Percentiles rank a stretch among this genome's conserved stretches.
Evolutionary conservation across 2,113 vertebrate species (phyloP).

Genomic region (Pedetes capensis): DNA sequence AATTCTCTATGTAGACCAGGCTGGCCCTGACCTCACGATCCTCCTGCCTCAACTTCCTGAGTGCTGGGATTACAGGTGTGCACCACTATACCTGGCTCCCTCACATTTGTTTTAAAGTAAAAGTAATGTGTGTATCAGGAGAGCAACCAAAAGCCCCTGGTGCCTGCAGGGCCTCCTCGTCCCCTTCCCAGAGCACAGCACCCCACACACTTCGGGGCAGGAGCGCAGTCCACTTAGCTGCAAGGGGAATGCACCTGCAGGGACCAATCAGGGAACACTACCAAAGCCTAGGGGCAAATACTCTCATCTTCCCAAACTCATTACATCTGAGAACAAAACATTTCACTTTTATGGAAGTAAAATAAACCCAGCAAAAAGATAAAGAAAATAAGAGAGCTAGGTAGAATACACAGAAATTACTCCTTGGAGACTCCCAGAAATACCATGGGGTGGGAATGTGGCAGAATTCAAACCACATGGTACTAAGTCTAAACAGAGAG

Average conservation of each 20-base stretch:
- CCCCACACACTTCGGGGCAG: too few species aligned
- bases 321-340: background rate
- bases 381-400: background rate
- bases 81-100: too few species aligned
- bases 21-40: too few species aligned
- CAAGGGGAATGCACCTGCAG: background rate
- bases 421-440: background rate
- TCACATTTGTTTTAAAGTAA: background rate
- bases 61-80: too few species aligned
- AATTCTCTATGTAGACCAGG: too few species aligned
- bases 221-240: too few species aligned
- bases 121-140: background rate
- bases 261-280: background rate
- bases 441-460: rapidly evolving
- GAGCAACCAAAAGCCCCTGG: too few species aligned
- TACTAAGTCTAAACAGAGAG: background rate
- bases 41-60: background rate
- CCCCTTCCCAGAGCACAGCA: too few species aligned
- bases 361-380: background rate
- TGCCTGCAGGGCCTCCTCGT: too few species aligned
- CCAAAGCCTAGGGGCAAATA: background rate
- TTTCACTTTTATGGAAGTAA: background rate
- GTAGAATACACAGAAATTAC: background rate
- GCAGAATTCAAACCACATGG: background rate
- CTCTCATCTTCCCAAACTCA: background rate